Conservation (phyloP, 2,113 vertebrate species). For the Anseranas semipalmata region DNA sequence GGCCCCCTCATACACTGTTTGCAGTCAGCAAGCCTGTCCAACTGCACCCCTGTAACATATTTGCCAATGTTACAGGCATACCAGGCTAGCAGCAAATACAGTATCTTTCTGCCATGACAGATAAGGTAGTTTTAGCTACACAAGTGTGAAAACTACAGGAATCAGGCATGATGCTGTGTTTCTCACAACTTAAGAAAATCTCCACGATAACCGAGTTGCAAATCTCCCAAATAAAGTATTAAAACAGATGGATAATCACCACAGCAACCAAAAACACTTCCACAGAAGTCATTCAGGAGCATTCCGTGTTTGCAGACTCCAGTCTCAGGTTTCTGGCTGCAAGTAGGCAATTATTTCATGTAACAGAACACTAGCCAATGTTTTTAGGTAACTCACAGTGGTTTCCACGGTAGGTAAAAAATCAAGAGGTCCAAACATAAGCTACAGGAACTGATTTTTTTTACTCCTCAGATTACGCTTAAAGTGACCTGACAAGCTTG, state of each 20-base stretch:
- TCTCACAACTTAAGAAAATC: background rate
- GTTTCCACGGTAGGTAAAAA: background rate
- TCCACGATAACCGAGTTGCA: background rate
- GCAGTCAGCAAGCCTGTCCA: background rate
- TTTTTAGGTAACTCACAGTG: background rate
- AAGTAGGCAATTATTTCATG: conserved; percentile 5
- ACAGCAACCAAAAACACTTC: conserved; percentile 55
- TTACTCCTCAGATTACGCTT: background rate
- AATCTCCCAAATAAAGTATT: conserved; percentile 27
- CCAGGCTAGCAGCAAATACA: background rate
- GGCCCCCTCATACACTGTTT: background rate
- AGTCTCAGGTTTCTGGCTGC: background rate
- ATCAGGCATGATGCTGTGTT: background rate
- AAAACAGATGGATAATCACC: conserved; percentile 59
- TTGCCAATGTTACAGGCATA: background rate
- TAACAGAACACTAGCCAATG: background rate
- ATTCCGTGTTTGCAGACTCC: background rate
- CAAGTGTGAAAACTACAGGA: background rate
- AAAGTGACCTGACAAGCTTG: background rate
- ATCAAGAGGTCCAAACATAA: background rate
- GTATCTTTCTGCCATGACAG: background rate
- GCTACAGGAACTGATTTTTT: background rate
- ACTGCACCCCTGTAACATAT: fast-evolving
- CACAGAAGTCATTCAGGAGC: conserved; percentile 4
- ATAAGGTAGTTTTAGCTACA: background rate